Conservation (phyloP, 2,797 vertebrate species). For the Leptoclinus maculatus region DNA sequence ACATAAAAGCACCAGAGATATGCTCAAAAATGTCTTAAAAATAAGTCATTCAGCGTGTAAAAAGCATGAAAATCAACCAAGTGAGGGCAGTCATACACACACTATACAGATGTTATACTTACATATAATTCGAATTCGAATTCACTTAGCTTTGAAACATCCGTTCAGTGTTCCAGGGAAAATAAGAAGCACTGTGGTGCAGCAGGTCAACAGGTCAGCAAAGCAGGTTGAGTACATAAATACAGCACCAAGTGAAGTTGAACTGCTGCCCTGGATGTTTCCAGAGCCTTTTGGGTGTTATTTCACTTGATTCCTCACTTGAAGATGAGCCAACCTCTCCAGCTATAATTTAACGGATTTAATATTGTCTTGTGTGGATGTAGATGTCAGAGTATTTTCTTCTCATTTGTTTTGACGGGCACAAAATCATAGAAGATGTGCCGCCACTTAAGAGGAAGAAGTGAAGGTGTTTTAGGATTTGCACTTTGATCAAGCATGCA, state of each 20-base stretch:
- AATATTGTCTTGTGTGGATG: not conserved
- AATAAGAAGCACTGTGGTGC: not conserved
- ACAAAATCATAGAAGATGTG: not conserved
- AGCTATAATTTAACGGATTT: not conserved
- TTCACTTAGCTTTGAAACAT: constrained; percentile 5
- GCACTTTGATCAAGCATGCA: not conserved
- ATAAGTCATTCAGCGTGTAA: not conserved
- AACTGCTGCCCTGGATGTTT: constrained; percentile 20
- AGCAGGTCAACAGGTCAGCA: constrained; percentile 9
- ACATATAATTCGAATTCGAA: not conserved
- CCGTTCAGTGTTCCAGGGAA: not conserved
- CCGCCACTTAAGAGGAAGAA: not conserved
- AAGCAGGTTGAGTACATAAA: not conserved
- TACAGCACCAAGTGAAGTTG: not conserved
- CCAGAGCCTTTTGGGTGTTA: not conserved
- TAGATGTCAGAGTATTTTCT: not conserved
- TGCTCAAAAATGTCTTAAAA: too few relatives aligned
- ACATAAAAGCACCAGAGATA: not conserved
- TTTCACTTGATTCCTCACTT: constrained; percentile 8
- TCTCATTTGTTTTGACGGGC: not conserved
- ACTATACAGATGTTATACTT: not conserved
- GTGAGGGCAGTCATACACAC: not conserved
- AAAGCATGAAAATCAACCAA: not conserved
- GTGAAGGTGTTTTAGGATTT: too few relatives aligned
- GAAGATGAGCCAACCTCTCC: constrained; percentile 11